Conservation (phyloP, 2,888 invertebrate species). For the Thelaira solivaga region DNA sequence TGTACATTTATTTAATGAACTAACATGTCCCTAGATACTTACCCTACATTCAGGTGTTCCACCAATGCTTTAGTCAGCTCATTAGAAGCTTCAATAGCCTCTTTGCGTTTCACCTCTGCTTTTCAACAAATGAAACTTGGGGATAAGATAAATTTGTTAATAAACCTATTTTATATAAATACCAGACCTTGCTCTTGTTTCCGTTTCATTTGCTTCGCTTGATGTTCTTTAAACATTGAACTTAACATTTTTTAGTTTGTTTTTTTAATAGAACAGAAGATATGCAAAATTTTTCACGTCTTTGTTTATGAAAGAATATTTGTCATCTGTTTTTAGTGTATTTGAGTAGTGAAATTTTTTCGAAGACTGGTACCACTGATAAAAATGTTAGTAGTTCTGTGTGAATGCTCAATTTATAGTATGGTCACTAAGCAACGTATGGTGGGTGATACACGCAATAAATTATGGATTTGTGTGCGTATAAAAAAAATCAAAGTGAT, state of each 20-base stretch:
- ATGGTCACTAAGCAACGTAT: too few species aligned
- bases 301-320: background rate
- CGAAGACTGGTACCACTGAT: too few species aligned
- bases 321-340: too few species aligned
- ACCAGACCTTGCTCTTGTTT: constrained; percentile 89
- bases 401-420: too few species aligned
- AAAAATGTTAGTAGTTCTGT: too few species aligned
- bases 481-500: too few species aligned
- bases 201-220: constrained; percentile 85
- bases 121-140: constrained; percentile 61
- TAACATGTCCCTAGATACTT: constrained; percentile 66
- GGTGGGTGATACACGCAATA: too few species aligned
- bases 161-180: background rate
- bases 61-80: constrained; percentile 95
- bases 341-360: too few species aligned
- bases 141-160: background rate
- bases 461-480: too few species aligned
- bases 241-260: constrained; percentile 86
- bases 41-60: constrained; percentile 99
- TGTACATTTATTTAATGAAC: background rate
- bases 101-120: constrained; percentile 92
- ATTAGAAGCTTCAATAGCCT: constrained; percentile 94
- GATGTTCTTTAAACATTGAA: constrained; percentile 91
- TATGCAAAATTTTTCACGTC: background rate
- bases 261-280: background rate